Base-by-base conservation (phyloP, 2,797 vertebrate genomes). In the Hylomyscus alleni region DNA sequence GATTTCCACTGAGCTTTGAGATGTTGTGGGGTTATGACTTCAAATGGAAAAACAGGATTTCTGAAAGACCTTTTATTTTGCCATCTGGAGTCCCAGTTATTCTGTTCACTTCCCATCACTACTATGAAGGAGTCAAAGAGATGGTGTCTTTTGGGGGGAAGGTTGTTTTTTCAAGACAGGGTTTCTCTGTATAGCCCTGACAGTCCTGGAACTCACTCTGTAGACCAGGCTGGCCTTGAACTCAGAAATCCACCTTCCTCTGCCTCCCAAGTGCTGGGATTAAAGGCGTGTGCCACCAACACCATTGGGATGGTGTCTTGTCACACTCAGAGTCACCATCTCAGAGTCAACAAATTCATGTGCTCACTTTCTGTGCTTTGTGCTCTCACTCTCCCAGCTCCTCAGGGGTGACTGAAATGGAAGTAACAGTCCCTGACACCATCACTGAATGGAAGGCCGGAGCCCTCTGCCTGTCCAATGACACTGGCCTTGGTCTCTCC, bases 401-500 rank as follows among this genome's bases (percentile, higher is more conserved):
- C 0, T 94, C 97, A 0, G 98, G 98, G 13, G 96, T 94, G 9
- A 97, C 97, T 58, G 97, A 97, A 26, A 6, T 99, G 1, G 96
- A 44, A 3, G 92, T 98, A 47, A 98, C 95, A 26, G 97, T 99
- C 77, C 99, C 99, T 0, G 98, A 99, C 87, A 98, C 99, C 97
- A 98, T 99, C 98, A 99, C 99, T 0, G 98, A 99, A 19, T 99
- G 99, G 99, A 98, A 98, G 96, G 98, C 98, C 0, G 98, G 82
- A 0, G 98, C 98, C 0, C 94, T 99, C 96, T 99, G 99, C 83
- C 95, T 98, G 60, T 99, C 98, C 0, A 13, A 40, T 7, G 93
- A 98, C 13, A 58, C 31, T 0, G 99, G 99, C 77, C 98, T 99
- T 24, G 99, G 99, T 0, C 97, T 99, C 90, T 98, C 99, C 0